phyloP scores from a whole-genome alignment of 2,888 invertebrate species.

The Erebia aethiops region DNA sequence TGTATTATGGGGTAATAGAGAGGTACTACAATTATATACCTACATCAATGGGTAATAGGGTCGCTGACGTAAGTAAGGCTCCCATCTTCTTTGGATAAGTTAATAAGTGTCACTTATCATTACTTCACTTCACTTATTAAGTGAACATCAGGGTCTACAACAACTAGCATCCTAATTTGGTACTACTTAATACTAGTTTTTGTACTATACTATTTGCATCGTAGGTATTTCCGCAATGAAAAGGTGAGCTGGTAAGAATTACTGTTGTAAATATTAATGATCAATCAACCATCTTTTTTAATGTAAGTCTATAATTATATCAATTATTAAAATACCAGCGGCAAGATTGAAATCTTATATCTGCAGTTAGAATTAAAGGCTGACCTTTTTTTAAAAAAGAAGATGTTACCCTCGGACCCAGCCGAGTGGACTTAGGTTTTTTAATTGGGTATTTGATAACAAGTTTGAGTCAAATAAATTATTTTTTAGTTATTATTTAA shows the following conservation, averaged over 20 bases:
- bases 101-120: too few species aligned
- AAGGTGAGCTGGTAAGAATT: neutral
- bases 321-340: neutral
- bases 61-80: too few species aligned
- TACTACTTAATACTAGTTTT: neutral
- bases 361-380: neutral
- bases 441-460: too few species aligned
- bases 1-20: neutral
- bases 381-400: neutral
- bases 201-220: neutral
- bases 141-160: neutral
- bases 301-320: neutral
- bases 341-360: neutral
- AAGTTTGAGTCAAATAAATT: too few species aligned
- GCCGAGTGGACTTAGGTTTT: too few species aligned
- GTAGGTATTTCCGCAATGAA: neutral
- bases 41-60: too few species aligned
- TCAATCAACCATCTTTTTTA: constrained; percentile 1
- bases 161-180: neutral
- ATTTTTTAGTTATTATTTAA: too few species aligned
- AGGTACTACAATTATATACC: too few species aligned
- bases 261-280: neutral
- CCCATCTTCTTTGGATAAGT: neutral
- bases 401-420: too few species aligned
- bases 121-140: too few species aligned